Evolutionary conservation across 2,797 vertebrate species (phyloP), one percentile per base, ranked within the genome.

Genomic region (Salmo trutta): DNA sequence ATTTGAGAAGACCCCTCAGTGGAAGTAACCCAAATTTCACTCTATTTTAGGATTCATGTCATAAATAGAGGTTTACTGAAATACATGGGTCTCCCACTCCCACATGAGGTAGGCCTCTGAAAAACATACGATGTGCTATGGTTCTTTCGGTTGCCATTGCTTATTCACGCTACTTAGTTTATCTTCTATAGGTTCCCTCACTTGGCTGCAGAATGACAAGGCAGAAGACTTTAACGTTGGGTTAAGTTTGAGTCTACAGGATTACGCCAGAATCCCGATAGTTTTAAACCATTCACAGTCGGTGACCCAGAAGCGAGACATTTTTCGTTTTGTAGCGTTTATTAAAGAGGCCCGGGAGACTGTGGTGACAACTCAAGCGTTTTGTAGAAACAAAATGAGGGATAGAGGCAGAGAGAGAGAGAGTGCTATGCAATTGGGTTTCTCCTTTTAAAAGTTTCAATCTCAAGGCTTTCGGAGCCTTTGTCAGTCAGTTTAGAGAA

Each of bases 201-300:
- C 81, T 83, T 64, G 84, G 77, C 87, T 83, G 84, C 84, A 75
- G 77, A 86, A 85, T 77, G 81, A 84, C 84, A 80, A 81, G 56
- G 7, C 56, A 59, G 84, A 81, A 76, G 52, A 87, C 85, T 90
- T 91, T 87, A 91, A 91, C 90, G 87, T 80, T 77, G 76, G 90
- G 90, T 86, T 90, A 86, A 65, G 88, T 87, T 83, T 80, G 87
- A 74, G 77, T 83, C 83, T 89, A 88, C 86, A 88, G 93, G 91
- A 94, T 95, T 93, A 92, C 91, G 79, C 80, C 80, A 81, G 78
- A 87, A 91, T 91, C 93, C 90, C 89, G 81, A 19, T 77, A 87
- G 91, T 91, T 91, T 92, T 90, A 92, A 90, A 89, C 62, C 90
- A 92, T 93, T 93, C 93, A 93, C 93, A 92, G 93, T 93, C 91